phyloP scores from a whole-genome alignment of 2,113 vertebrate species.

The Cettia cetti region DNA sequence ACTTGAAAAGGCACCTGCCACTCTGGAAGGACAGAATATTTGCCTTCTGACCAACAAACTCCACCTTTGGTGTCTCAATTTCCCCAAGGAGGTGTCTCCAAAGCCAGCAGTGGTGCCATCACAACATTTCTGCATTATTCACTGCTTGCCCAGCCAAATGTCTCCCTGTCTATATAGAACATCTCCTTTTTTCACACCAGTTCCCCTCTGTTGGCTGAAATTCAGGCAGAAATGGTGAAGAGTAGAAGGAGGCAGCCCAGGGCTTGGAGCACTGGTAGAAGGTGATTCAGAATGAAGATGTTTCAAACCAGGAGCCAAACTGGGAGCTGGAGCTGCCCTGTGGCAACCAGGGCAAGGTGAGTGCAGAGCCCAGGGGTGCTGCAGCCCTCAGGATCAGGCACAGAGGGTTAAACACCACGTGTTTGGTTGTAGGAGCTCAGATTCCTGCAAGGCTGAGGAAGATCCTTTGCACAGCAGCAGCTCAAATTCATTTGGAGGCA shows the following conservation, averaged over 20 bases:
- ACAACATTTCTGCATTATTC: neutral
- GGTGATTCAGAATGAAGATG: neutral
- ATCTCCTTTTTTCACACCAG: neutral
- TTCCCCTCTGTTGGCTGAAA: neutral
- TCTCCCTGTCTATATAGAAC: accelerated
- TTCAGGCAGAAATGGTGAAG: neutral
- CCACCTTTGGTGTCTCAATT: neutral
- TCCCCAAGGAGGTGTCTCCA: neutral
- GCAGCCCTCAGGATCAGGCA: neutral
- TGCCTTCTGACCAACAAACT: neutral
- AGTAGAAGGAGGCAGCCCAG: neutral
- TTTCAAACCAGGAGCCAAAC: neutral
- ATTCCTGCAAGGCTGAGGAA: neutral
- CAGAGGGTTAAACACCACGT: neutral
- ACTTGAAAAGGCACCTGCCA: neutral
- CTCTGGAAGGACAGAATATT: neutral
- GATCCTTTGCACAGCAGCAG: neutral
- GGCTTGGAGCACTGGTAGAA: neutral
- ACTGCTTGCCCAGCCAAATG: neutral
- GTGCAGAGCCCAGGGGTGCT: neutral
- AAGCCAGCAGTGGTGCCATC: neutral
- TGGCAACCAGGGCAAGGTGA: neutral
- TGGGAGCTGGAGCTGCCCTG: neutral
- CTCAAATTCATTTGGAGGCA: neutral
- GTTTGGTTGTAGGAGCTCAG: neutral